These are phyloP conservation scores for Papilio dardanus DNA, from an alignment of 1,140 invertebrate species.

Conservation along the genomic window DNA sequence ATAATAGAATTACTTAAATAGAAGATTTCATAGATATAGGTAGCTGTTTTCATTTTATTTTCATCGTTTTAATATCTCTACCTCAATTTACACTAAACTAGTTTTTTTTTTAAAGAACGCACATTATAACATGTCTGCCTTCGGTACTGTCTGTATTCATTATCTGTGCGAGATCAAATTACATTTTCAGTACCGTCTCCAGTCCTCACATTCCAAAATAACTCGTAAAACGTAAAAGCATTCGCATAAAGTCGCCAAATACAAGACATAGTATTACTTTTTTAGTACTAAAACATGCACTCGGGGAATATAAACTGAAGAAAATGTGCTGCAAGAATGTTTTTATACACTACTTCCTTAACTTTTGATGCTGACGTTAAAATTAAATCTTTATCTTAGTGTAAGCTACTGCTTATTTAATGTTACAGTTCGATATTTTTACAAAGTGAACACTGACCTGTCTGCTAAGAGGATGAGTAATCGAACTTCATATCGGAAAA, in stretches of 20 bases:
- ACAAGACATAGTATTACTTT: slow-evolving; percentile 3
- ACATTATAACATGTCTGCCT: background rate
- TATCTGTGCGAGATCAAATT: slow-evolving; percentile 12
- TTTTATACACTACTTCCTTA: background rate
- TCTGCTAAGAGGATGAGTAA: slow-evolving; percentile 12
- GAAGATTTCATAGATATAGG: background rate
- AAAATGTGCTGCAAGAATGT: background rate
- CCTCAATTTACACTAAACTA: background rate
- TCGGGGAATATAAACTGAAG: background rate
- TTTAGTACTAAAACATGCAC: background rate
- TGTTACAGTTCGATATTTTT: background rate
- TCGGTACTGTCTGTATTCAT: background rate
- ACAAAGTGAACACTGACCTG: background rate
- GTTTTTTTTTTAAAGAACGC: background rate
- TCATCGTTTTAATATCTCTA: background rate
- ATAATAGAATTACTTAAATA: background rate
- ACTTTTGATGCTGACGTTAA: background rate
- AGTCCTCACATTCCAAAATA: background rate
- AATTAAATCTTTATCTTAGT: background rate
- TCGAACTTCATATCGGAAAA: slow-evolving; percentile 34
- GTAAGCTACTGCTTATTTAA: too few relatives aligned
- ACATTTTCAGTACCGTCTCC: slow-evolving; percentile 15
- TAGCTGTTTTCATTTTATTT: background rate
- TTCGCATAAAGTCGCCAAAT: slow-evolving; percentile 13
- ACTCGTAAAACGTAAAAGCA: slow-evolving; percentile 7